These are phyloP conservation scores for Tinea trinotella DNA, from an alignment of 2,888 invertebrate species.

Conservation along the genomic window DNA sequence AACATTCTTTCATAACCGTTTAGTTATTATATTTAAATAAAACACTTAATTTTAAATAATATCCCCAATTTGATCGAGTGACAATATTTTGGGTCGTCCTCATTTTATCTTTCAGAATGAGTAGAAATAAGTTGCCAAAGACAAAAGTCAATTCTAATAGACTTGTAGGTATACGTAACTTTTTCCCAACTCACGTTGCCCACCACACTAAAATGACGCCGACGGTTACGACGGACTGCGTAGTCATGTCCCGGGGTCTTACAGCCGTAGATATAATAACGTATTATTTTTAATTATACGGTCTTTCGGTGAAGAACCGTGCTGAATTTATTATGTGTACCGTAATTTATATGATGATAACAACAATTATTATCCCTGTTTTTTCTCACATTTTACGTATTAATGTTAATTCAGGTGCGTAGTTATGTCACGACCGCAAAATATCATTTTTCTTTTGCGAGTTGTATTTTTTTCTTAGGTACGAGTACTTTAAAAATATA, in stretches of 20 bases:
- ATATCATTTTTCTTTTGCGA: no score
- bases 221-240: neutral
- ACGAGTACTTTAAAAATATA: no score
- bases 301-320: conserved; percentile 1
- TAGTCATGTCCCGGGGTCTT: conserved; percentile 6
- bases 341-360: conserved; percentile 4
- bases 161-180: neutral
- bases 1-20: no score
- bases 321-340: conserved; percentile 12
- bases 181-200: conserved; percentile 15
- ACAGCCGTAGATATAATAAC: conserved; percentile 2
- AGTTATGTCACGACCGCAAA: no score
- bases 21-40: no score
- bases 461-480: no score
- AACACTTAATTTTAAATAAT: no score
- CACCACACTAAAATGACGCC: conserved; percentile 10
- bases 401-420: no score
- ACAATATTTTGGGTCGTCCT: no score
- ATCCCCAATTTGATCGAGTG: no score
- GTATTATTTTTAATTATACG: conserved; percentile 15
- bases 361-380: neutral
- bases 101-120: no score
- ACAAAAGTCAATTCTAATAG: neutral
- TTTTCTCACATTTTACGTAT: neutral
- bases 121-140: no score